These are phyloP conservation scores for Calameuta pallipes DNA, from an alignment of 2,888 invertebrate species.

Conservation along the genomic window DNA sequence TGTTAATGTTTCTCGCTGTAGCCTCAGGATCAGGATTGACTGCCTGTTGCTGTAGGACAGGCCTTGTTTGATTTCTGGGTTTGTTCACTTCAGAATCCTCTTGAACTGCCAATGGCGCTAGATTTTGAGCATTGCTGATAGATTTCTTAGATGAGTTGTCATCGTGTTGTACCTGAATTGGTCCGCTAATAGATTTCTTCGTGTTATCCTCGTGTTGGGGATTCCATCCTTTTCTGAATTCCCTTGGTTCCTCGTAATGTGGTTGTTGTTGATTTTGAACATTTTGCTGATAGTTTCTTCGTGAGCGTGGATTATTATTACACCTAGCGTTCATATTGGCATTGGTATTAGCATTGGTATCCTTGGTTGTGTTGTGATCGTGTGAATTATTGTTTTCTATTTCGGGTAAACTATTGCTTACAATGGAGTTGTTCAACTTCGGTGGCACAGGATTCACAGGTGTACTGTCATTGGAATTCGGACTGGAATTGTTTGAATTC, in stretches of 20 bases:
- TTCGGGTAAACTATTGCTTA: slow-evolving; percentile 32
- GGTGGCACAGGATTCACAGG: slow-evolving; percentile 33
- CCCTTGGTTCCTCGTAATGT: slow-evolving; percentile 26
- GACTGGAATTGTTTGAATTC: slow-evolving; percentile 38
- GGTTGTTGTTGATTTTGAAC: slow-evolving; percentile 23
- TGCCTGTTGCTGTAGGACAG: not conserved
- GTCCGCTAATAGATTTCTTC: slow-evolving; percentile 7
- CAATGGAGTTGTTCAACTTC: slow-evolving; percentile 38
- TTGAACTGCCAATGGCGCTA: slow-evolving; percentile 22
- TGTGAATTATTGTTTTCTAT: slow-evolving; percentile 38
- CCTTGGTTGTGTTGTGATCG: slow-evolving; percentile 39
- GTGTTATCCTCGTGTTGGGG: slow-evolving; percentile 13
- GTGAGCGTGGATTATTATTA: slow-evolving; percentile 45
- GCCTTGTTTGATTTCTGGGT: slow-evolving; percentile 4
- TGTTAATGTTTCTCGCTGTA: not conserved
- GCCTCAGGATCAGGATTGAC: slow-evolving; percentile 8
- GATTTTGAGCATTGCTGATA: slow-evolving; percentile 25
- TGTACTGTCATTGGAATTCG: slow-evolving; percentile 40
- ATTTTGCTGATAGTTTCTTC: slow-evolving; percentile 46
- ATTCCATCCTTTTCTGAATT: slow-evolving; percentile 14
- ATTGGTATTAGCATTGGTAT: slow-evolving; percentile 39
- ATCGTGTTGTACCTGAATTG: slow-evolving; percentile 8
- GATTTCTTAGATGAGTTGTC: slow-evolving; percentile 11
- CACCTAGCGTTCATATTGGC: not conserved
- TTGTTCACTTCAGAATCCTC: slow-evolving; percentile 34